Conservation (phyloP, 2,888 invertebrate species). For the Bibio marci region DNA sequence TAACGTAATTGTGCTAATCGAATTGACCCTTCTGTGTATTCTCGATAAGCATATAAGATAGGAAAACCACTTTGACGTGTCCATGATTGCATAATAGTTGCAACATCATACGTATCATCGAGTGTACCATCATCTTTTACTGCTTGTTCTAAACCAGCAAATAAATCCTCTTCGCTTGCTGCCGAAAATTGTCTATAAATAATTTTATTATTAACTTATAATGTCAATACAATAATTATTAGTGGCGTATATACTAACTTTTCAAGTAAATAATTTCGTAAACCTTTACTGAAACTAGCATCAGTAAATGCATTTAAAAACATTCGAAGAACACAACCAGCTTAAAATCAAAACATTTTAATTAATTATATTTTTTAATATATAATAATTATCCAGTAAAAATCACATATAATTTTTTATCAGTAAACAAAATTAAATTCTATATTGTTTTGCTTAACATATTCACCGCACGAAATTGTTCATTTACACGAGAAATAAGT, state of each 20-base stretch:
- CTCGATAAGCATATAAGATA: slow-evolving; percentile 29
- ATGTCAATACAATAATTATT: too few relatives aligned
- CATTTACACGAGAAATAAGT: too few relatives aligned
- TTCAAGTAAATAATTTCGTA: slow-evolving; percentile 25
- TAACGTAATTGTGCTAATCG: too few relatives aligned
- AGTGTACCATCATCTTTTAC: slow-evolving; percentile 18
- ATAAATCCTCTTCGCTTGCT: slow-evolving; percentile 26
- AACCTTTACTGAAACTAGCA: slow-evolving; percentile 43
- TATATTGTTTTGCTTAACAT: too few relatives aligned
- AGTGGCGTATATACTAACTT: slow-evolving; percentile 29
- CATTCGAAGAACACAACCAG: slow-evolving; percentile 32
- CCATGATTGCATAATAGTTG: slow-evolving; percentile 41
- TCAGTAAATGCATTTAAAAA: slow-evolving; percentile 64
- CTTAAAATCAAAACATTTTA: too few relatives aligned
- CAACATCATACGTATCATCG: slow-evolving; percentile 37
- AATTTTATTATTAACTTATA: too few relatives aligned
- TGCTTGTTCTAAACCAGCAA: slow-evolving; percentile 19
- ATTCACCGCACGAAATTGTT: too few relatives aligned
- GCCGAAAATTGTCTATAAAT: slow-evolving; percentile 26
- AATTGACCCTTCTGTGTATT: too few relatives aligned
- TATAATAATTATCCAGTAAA: too few relatives aligned
- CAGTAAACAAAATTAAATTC: too few relatives aligned
- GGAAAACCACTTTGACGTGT: slow-evolving; percentile 42
- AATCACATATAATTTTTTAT: too few relatives aligned
- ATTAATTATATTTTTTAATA: too few relatives aligned